phyloP scores from a whole-genome alignment of 2,113 vertebrate species.

The Barnardius zonarius region DNA sequence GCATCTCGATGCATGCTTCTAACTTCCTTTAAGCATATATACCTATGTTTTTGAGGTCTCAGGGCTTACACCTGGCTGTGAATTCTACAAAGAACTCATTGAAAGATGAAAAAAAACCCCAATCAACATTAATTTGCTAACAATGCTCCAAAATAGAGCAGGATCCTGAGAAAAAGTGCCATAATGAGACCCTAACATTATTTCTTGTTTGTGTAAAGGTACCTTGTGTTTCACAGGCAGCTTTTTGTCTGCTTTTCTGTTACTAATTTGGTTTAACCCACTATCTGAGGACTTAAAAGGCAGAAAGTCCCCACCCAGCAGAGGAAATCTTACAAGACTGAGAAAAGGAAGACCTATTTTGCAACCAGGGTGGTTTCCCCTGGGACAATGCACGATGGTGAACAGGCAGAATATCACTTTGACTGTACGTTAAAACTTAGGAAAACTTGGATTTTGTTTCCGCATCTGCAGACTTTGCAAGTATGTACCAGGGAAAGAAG shows the following conservation, averaged over 20 bases:
- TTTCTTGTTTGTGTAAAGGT: background rate
- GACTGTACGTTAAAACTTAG: background rate
- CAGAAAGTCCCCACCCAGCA: conserved; percentile 27
- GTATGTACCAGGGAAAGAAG: background rate
- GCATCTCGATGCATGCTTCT: background rate
- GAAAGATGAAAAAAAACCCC: background rate
- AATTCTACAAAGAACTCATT: background rate
- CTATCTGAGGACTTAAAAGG: background rate
- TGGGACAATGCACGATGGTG: background rate
- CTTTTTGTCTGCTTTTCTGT: background rate
- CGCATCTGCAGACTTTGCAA: background rate
- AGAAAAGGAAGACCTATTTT: conserved; percentile 32
- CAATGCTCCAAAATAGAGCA: background rate
- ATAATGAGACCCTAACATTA: background rate
- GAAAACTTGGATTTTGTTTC: background rate
- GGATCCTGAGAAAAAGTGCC: background rate
- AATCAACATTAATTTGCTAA: background rate
- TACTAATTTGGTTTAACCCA: background rate
- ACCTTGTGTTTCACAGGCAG: background rate
- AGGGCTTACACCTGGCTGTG: background rate
- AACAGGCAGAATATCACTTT: background rate
- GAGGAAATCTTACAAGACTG: background rate
- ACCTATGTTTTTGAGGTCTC: background rate
- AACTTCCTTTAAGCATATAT: background rate
- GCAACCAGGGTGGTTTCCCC: background rate